A percentile compares a stretch with the other conserved stretches of the same genome.
phyloP scores from a whole-genome alignment of 2,113 vertebrate genomes.

The Megaleporinus macrocephalus region DNA sequence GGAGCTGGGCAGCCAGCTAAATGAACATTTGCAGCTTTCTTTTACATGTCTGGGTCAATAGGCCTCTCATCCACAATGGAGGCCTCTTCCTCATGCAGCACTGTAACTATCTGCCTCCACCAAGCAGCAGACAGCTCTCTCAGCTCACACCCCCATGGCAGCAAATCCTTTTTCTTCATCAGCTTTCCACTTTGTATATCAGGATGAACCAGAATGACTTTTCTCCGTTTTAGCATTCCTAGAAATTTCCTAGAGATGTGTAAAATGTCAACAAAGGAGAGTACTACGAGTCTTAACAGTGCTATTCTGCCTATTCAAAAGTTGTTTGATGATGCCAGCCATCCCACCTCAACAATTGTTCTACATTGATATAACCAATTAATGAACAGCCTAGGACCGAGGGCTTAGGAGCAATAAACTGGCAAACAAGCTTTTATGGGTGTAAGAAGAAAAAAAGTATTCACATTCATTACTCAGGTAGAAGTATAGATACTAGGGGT shows the following conservation, averaged over 20 bases:
- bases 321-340: neutral
- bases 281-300: too few species aligned
- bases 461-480: too few species aligned
- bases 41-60: conserved; percentile 55
- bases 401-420: too few species aligned
- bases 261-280: neutral
- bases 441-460: too few species aligned
- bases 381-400: too few species aligned
- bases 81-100: conserved; percentile 13
- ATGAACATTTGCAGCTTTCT: conserved; percentile 55
- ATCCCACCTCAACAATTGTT: too few species aligned
- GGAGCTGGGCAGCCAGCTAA: conserved; percentile 45
- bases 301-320: too few species aligned
- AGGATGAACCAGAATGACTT: neutral
- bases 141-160: neutral
- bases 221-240: neutral
- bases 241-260: neutral
- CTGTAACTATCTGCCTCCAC: neutral
- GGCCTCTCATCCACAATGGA: conserved; percentile 25
- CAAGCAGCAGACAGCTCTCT: neutral
- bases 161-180: neutral
- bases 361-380: too few species aligned
- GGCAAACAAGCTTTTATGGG: too few species aligned
- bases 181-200: neutral
- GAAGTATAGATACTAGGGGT: too few species aligned